Evolutionary conservation across 1,140 invertebrate genomes (phyloP), one percentile per base, ranked within the genome.

Genomic region (Apis florea): DNA sequence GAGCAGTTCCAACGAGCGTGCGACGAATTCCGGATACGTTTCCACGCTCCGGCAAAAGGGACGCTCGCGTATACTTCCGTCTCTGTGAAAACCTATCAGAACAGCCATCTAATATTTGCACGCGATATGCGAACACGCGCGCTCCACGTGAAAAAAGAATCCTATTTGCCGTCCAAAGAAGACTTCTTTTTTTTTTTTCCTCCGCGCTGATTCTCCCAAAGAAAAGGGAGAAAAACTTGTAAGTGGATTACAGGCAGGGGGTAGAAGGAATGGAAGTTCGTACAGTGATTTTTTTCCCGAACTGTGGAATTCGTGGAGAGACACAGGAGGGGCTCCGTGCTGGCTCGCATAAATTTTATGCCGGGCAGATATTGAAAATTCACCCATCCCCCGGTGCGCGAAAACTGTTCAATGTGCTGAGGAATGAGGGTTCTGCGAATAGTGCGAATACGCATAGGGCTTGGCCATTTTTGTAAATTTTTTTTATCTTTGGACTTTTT

Each of bases 11-110:
- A 24, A 58, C 21, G 72, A 49, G 63, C 86, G 86, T 87, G 86
- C 54, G 3, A 40, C 71, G 86, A 88, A 88, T 88, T 85, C 72
- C 66, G 51, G 66, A 79, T 77, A 68, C 67, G 51, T 61, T 58
- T 47, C 31, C 8, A 61, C n/a, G 19, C 54, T 21, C 31, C 49
- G n/a, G 4, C 5, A 1, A 31, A 40, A 17, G 17, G 15, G 59
- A 13, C 51, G 17, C 9, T 19, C 13, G 11, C 47, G 31, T 63
- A 24, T 13, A 63, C 8, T 4, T 40, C 40, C 24, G 49, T 74
- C 56, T 80, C 54, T 81, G 54, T 61, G 67, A 26, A 77, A 85
- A 73, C 75, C 79, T 82, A 85, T 86, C 58, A 15, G 59, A 63
- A 66, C 67, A 68, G 49, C 47, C 56, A 74, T 84, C 71, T 79